Evolutionary conservation across 2,888 invertebrate species (phyloP), one percentile per base, ranked within the genome.

Genomic region (Mythimna ferrago): DNA sequence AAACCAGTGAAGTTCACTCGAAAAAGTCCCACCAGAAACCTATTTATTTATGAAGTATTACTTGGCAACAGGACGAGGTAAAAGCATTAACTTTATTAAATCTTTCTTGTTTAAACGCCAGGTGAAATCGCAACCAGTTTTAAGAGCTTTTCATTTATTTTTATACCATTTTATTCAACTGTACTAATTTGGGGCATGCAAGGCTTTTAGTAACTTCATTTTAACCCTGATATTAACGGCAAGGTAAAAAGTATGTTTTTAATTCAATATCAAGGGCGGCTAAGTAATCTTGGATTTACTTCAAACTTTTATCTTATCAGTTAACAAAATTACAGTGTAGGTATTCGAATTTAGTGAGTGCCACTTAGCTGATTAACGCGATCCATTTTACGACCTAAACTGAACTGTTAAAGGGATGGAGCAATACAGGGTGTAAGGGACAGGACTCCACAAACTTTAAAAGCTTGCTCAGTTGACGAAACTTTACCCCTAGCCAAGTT

Each of bases 71-170:
- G 5, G 2, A 21, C 11, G 32, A 2, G 19, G 1, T 51, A 10
- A 54, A 35, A 61, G 19, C 7, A 74, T 44, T 3, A 21, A 44
- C 26, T 66, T 48, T 16, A 54, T 35, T 61, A 65, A 68, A 67
- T 73, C 56, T 26, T 56, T 57, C 26, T n/a, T 48, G 54, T 58
- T 26, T 41, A 21, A 48, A 48, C 38, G 61, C n/a, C 80, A 80
- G 77, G 67, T 80, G 80, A 67, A 54, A 62, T 61, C 14, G 51
- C 14, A 70, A 65, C 67, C 58, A 58, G 68, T 70, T 67, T 66
- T n/a, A 26, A 56, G 62, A 14, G 51, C 32, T 48, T 60, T 35
- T 44, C 11, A 10, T 14, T 26, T 51, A 69, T 66, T 69, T 60
- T 56, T 35, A 57, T 57, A 26, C 35, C n/a, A 44, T 65, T 78